These are phyloP conservation scores for Drosophila hamatofila DNA, from an alignment of 2,888 invertebrate species.

Conservation along the genomic window DNA sequence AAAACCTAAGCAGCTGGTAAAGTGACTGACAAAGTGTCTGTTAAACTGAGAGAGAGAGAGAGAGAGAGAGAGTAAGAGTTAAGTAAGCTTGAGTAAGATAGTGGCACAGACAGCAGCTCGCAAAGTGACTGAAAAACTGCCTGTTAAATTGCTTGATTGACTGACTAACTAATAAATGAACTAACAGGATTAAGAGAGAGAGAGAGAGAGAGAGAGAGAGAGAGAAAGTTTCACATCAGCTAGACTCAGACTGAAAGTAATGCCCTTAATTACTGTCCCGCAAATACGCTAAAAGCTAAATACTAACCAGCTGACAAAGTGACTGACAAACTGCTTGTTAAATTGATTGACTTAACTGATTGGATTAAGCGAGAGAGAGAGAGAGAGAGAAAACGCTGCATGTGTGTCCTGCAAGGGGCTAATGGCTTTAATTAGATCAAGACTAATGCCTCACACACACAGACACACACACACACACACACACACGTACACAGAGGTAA, in stretches of 20 bases:
- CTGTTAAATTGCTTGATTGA: conserved; percentile 7
- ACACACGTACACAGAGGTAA: conserved; percentile 10
- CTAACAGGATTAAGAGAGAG: conserved; percentile 5
- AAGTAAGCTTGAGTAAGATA: conserved; percentile 25
- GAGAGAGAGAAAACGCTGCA: not conserved
- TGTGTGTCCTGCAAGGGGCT: conserved; percentile 22
- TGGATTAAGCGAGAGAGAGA: conserved; percentile 19
- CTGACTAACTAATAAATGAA: not conserved
- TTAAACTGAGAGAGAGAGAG: not conserved
- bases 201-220: not conserved
- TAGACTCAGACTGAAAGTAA: conserved; percentile 29
- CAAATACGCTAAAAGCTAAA: conserved; percentile 7
- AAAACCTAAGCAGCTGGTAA: not conserved
- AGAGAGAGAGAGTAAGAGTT: not conserved
- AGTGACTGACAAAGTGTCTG: conserved; percentile 15
- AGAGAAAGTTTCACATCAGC: conserved; percentile 4
- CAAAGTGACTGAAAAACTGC: conserved; percentile 8
- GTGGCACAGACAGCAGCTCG: conserved; percentile 6
- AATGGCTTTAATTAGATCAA: conserved; percentile 46
- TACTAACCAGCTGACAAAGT: conserved; percentile 3
- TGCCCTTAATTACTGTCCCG: conserved; percentile 21
- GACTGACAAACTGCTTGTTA: conserved; percentile 16
- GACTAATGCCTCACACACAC: conserved; percentile 33
- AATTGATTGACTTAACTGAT: conserved; percentile 24
- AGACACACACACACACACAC: conserved; percentile 8